These are phyloP conservation scores for Dorcus hopei DNA, from an alignment of 2,888 invertebrate species.

Conservation along the genomic window DNA sequence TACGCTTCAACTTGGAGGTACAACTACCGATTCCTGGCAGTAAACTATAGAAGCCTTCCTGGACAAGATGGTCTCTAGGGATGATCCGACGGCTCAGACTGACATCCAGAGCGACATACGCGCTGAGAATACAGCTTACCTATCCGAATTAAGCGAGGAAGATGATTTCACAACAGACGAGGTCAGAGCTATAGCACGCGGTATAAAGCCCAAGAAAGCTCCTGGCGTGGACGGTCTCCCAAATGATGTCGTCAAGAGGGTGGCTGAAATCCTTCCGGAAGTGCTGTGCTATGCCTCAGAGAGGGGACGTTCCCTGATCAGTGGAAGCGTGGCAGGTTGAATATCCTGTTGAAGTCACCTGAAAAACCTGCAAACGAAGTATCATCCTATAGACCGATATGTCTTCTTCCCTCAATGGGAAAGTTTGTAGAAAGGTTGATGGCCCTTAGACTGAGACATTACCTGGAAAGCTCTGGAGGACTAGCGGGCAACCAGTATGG, in stretches of 20 bases:
- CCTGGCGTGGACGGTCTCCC: not conserved
- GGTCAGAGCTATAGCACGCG: no score
- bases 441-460: conserved; percentile 5
- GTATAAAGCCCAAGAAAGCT: no score
- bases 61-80: no score
- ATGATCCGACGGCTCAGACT: no score
- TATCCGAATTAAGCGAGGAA: no score
- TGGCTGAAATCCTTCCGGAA: not conserved
- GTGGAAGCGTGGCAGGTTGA: conserved; percentile 26
- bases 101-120: no score
- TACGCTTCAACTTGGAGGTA: no score
- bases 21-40: no score
- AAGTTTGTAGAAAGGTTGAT: conserved; percentile 13
- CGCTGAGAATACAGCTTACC: no score
- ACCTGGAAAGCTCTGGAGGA: not conserved
- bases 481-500: not conserved
- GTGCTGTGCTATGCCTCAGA: not conserved
- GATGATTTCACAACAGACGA: no score
- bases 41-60: no score
- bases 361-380: conserved; percentile 16
- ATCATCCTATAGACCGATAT: conserved; percentile 18
- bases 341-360: conserved; percentile 29
- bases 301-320: conserved; percentile 10
- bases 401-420: conserved; percentile 10
- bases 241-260: not conserved